These are phyloP conservation scores for Coracopsis vasa DNA, from an alignment of 2,113 vertebrate genomes.

Conservation along the genomic window DNA sequence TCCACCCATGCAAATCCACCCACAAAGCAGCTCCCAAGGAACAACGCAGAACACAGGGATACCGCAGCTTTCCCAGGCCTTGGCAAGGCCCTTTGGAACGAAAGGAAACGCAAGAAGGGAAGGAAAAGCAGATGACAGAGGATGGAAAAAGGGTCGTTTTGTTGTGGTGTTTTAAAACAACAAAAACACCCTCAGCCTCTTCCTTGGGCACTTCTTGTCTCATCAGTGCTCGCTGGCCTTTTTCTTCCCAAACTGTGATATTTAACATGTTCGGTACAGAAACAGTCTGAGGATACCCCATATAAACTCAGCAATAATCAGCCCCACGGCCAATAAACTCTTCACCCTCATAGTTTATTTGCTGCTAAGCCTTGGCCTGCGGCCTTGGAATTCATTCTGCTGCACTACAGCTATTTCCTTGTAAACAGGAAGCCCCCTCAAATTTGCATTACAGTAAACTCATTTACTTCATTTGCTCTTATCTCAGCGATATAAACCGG, in stretches of 20 bases:
- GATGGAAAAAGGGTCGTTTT: slow-evolving; percentile 22
- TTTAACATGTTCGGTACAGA: not conserved
- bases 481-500: not conserved
- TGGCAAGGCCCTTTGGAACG: not conserved
- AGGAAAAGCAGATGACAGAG: slow-evolving; percentile 59
- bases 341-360: not conserved
- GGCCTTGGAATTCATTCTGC: slow-evolving; percentile 41
- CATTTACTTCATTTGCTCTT: not conserved
- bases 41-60: not conserved
- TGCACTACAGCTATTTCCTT: slow-evolving; percentile 35
- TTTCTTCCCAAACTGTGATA: not conserved
- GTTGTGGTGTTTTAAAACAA: not conserved
- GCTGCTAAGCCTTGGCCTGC: slow-evolving; percentile 48
- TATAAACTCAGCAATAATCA: not conserved
- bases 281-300: not conserved
- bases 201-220: not conserved
- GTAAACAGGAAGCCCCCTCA: slow-evolving; percentile 54
- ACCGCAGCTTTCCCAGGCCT: not conserved
- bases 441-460: not conserved
- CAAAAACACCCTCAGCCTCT: not conserved
- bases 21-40: not conserved
- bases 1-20: not conserved
- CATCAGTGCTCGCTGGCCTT: not conserved
- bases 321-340: slow-evolving; percentile 52
- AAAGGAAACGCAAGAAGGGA: slow-evolving; percentile 48